These are phyloP conservation scores for Mormyrus lacerda DNA, from an alignment of 2,113 vertebrate species.

Conservation along the genomic window DNA sequence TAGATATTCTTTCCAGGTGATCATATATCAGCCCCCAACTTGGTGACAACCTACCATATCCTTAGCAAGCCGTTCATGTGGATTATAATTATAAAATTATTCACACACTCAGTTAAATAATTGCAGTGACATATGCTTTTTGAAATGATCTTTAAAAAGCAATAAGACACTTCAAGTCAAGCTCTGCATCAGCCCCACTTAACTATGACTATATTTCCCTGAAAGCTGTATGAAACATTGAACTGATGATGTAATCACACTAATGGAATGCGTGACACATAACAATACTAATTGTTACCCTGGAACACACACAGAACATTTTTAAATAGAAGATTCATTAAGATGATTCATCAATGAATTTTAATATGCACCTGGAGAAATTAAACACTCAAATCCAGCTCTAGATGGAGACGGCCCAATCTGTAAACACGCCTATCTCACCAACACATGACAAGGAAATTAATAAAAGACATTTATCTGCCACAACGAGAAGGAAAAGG, in stretches of 20 bases:
- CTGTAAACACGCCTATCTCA: slow-evolving; percentile 13
- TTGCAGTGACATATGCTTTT: neutral
- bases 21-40: neutral
- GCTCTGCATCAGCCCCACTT: neutral
- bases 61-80: neutral
- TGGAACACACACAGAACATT: neutral
- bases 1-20: neutral
- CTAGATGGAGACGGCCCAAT: neutral
- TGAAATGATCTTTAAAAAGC: neutral
- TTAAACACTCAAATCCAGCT: neutral
- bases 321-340: slow-evolving; percentile 1
- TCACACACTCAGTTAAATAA: neutral
- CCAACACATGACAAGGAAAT: slow-evolving; percentile 22
- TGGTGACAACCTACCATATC: neutral
- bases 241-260: neutral
- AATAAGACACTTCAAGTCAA: neutral
- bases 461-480: slow-evolving; percentile 34
- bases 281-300: neutral
- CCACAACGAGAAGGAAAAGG: slow-evolving; percentile 22
- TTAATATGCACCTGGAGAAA: neutral
- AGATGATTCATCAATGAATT: neutral
- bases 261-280: neutral
- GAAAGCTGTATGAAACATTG: neutral
- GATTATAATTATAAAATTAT: neutral
- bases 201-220: neutral